Conservation (phyloP, 2,797 vertebrate species). For the Syngnathus acus region DNA sequence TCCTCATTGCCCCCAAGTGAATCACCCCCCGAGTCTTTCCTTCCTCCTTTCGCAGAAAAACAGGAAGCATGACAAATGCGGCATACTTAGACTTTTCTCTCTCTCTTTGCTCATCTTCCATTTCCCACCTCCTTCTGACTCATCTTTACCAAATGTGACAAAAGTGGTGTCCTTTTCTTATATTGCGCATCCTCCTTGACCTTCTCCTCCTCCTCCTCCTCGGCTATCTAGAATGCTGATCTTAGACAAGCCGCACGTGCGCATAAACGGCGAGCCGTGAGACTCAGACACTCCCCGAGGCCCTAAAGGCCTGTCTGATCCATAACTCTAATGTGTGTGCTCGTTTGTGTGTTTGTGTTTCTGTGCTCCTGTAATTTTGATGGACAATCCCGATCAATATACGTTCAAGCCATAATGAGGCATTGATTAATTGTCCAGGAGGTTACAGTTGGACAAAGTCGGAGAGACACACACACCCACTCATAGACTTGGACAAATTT, state of each 20-base stretch:
- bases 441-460: slow-evolving; percentile 21
- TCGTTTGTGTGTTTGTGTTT: slow-evolving; percentile 16
- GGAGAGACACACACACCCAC: slow-evolving; percentile 11
- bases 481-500: neutral
- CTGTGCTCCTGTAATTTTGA: slow-evolving; percentile 12
- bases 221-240: neutral
- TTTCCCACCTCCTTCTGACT: neutral
- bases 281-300: slow-evolving; percentile 40
- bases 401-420: slow-evolving; percentile 62
- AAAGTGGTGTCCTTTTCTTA: neutral
- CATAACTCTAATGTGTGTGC: slow-evolving; percentile 50
- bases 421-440: slow-evolving; percentile 58
- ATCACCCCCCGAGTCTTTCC: neutral
- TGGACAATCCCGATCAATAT: slow-evolving; percentile 58
- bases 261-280: slow-evolving; percentile 50
- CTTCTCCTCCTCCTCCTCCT: neutral
- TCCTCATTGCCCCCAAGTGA: slow-evolving; percentile 4
- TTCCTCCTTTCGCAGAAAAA: slow-evolving; percentile 4
- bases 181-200: neutral
- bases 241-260: slow-evolving; percentile 11
- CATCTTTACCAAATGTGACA: neutral
- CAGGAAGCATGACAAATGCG: slow-evolving; percentile 8
- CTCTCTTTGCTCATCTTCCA: neutral
- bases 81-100: slow-evolving; percentile 4
- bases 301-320: slow-evolving; percentile 46